phyloP scores from a whole-genome alignment of 2,113 vertebrate genomes.

The Leucopternis melanops region DNA sequence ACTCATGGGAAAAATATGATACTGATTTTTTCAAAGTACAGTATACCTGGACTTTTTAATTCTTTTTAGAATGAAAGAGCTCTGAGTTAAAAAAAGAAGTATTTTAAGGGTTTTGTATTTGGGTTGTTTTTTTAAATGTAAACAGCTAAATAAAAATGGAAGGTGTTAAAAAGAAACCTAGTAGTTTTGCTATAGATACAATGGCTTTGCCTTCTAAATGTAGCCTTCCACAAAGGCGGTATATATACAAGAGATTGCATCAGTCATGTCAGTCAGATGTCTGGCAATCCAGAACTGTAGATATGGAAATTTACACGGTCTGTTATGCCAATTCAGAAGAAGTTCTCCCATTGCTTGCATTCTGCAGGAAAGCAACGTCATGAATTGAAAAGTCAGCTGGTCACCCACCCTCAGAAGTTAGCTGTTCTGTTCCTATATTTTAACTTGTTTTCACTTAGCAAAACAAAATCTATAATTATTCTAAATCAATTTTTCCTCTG shows the following conservation, averaged over 20 bases:
- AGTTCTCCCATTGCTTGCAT: neutral
- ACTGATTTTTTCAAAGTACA: neutral
- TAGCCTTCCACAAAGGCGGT: neutral
- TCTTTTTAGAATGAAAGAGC: neutral
- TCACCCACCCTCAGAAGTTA: neutral
- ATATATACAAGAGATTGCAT: neutral
- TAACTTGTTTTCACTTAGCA: neutral
- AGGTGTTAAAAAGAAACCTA: neutral
- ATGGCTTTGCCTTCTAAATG: neutral
- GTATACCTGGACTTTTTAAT: neutral
- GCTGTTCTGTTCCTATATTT: neutral
- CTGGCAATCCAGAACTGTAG: neutral
- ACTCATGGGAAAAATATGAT: neutral
- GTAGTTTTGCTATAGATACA: neutral
- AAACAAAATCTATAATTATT: neutral
- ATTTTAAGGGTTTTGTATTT: neutral
- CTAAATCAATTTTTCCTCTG: neutral
- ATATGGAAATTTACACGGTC: neutral
- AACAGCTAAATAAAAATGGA: neutral
- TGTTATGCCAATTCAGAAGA: accelerated
- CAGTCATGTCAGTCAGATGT: accelerated
- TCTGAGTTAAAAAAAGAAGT: neutral
- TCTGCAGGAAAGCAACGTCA: neutral
- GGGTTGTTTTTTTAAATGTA: neutral
- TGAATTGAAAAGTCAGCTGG: neutral